A percentile compares a stretch with the other conserved stretches of the same genome.
Evolutionary conservation across 2,113 vertebrate genomes (phyloP).

Genomic region (Paralichthys olivaceus): DNA sequence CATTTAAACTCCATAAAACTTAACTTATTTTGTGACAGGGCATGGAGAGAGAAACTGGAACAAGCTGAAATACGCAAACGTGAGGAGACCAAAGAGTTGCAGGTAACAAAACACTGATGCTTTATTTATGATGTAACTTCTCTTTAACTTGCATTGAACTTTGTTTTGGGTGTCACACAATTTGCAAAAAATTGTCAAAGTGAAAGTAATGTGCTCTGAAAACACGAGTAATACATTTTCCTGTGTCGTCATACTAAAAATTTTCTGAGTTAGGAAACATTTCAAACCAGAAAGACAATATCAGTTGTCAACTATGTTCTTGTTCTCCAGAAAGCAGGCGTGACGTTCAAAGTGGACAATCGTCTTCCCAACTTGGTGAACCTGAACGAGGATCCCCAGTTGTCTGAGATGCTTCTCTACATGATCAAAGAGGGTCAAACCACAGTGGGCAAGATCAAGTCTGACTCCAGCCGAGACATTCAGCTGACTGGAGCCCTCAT

Average conservation of each 20-base stretch:
- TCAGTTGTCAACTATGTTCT: neutral
- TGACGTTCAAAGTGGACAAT: conserved; percentile 94
- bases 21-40: conserved; percentile 72
- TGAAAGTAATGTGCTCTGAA: too few species aligned
- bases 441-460: conserved; percentile 88
- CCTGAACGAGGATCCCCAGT: conserved; percentile 96
- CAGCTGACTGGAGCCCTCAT: conserved; percentile 93
- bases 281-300: neutral
- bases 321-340: conserved; percentile 87
- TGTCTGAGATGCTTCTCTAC: conserved; percentile 95
- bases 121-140: rapidly evolving
- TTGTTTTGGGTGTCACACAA: too few species aligned
- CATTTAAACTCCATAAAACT: too few species aligned
- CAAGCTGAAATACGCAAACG: conserved; percentile 91
- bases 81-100: conserved; percentile 91
- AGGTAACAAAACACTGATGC: conserved; percentile 78
- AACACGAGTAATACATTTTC: too few species aligned
- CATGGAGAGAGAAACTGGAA: conserved; percentile 93
- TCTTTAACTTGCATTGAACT: too few species aligned
- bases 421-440: conserved; percentile 95
- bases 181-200: too few species aligned
- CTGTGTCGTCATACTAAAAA: neutral
- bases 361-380: conserved; percentile 94
- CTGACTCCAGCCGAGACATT: conserved; percentile 87
- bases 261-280: neutral